Percentiles rank a stretch among this genome's conserved stretches.
Evolutionary conservation across 1,140 invertebrate genomes (phyloP).

Genomic region (Cherax destructor): DNA sequence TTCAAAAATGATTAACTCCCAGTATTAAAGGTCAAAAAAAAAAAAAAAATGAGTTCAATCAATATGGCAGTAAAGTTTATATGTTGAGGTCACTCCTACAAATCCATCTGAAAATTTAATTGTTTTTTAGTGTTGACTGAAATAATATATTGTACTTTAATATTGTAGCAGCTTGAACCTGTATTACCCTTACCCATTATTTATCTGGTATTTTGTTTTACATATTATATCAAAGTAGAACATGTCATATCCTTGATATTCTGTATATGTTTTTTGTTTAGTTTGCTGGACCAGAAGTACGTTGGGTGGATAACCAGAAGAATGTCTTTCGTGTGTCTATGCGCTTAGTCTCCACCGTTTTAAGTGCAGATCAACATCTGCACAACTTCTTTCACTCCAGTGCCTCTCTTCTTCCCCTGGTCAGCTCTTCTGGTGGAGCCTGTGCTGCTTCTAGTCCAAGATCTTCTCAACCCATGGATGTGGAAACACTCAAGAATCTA

Average conservation of each 20-base stretch:
- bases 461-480: constrained; percentile 50
- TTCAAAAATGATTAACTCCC: too few species aligned
- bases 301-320: constrained; percentile 93
- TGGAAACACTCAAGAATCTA: constrained; percentile 57
- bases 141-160: too few species aligned
- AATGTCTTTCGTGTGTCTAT: constrained; percentile 89
- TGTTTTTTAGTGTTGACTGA: too few species aligned
- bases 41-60: too few species aligned
- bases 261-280: constrained; percentile 74
- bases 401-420: constrained; percentile 62
- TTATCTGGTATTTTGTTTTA: too few species aligned
- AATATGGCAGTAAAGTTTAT: too few species aligned
- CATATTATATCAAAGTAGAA: too few species aligned
- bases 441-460: constrained; percentile 41
- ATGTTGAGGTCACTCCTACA: too few species aligned
- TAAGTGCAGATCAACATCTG: constrained; percentile 88
- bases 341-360: constrained; percentile 89
- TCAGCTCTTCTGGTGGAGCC: constrained; percentile 16
- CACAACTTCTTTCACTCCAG: constrained; percentile 85
- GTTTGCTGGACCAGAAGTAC: constrained; percentile 92
- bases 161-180: too few species aligned
- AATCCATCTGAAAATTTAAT: too few species aligned
- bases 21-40: too few species aligned
- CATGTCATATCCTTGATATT: not conserved
- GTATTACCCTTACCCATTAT: too few species aligned